Base-by-base conservation (phyloP, 2,888 invertebrate species). In the Metellina segmentata region DNA sequence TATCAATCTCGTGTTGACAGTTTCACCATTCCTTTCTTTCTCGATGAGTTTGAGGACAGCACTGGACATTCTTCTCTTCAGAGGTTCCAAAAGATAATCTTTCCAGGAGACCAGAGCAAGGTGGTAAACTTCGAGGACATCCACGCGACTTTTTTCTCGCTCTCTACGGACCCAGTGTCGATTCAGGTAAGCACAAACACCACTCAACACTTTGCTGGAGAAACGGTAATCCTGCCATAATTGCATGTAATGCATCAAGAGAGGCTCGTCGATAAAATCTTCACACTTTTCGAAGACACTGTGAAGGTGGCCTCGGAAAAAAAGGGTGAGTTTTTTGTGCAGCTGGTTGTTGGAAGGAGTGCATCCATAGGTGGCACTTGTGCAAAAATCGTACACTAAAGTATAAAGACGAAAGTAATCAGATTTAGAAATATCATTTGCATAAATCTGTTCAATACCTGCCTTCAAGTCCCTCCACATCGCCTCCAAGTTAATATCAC, bases 151-250 rank as follows among this genome's bases (percentile, higher is more conserved):
- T 95, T 99, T 99, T 94, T 99, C 99, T 94, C 98, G 98, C 95
- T 99, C 99, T 93, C 99, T 96, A 94, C 98, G 97, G 6, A 99
- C 99, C 99, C 99, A 99, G 95, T 99, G 99, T 94, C 99, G 95
- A 96, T 99, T 99, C 71, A 99, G 96, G 95, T 99, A 99, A 0
- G 98, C 97, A 96, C 99, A 99, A 89, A 99, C 98, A 0, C 99
- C 99, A 96, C 99, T 98, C 61, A 99, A 96, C 6, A 99, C 99
- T 94, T 98, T 98, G 93, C 98, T 98, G 87, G 98, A 98, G 96
- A 99, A 99, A 95, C 98, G 98, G 95, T 99, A 99, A 94, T 98
- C 98, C 95, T 98, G 98, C 99, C 99, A 99, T 94, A 99, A 98
- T 94, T 97, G 97, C 52, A 99, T 99, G 96, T 99, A 99, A 95